phyloP scores from a whole-genome alignment of 2,888 invertebrate species.

The Sussaba pulchella region DNA sequence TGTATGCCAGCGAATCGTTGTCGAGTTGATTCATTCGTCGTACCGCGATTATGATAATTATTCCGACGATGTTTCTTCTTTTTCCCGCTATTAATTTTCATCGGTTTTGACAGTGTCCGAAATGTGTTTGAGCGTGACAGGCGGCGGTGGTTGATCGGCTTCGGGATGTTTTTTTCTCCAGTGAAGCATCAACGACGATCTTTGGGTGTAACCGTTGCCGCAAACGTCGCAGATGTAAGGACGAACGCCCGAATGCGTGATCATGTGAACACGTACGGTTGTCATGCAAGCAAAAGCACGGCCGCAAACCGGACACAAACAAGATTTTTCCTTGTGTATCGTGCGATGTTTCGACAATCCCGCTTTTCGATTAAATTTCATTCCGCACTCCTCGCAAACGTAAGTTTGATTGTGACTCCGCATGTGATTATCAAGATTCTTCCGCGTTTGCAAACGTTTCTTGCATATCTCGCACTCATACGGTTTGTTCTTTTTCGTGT shows the following conservation, averaged over 20 bases:
- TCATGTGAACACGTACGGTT: conserved; percentile 70
- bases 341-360: neutral
- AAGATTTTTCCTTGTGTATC: too few species aligned
- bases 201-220: conserved; percentile 76
- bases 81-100: too few species aligned
- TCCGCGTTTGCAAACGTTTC: conserved; percentile 32
- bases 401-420: neutral
- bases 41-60: too few species aligned
- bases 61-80: too few species aligned
- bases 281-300: neutral
- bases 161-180: conserved; percentile 64
- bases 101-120: too few species aligned
- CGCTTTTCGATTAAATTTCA: conserved; percentile 42
- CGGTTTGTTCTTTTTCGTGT: conserved; percentile 62
- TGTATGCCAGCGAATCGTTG: too few species aligned
- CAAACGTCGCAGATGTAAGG: conserved; percentile 80
- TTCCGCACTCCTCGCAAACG: conserved; percentile 63
- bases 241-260: conserved; percentile 78
- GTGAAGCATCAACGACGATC: conserved; percentile 72
- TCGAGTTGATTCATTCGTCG: too few species aligned
- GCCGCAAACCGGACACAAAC: too few species aligned
- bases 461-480: conserved; percentile 65
- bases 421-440: conserved; percentile 39
- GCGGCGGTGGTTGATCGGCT: conserved; percentile 58
- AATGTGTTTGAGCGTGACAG: too few species aligned